Conservation (phyloP, 1,140 invertebrate genomes). For the Cydia fagiglandana region DNA sequence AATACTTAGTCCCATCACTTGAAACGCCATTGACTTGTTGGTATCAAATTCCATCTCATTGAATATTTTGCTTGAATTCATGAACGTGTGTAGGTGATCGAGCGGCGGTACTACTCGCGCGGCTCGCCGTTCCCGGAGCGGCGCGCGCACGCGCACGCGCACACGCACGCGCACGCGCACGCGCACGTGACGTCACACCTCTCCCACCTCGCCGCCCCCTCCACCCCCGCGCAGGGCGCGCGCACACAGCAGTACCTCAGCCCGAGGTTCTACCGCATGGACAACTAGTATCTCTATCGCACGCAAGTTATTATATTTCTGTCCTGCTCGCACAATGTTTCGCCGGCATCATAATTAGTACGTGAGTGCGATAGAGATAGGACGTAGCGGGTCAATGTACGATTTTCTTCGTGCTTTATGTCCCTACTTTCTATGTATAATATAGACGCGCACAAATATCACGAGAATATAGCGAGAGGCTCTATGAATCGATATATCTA, state of each 20-base stretch:
- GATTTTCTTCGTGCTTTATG: too few species aligned
- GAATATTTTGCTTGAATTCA: too few species aligned
- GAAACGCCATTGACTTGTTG: too few species aligned
- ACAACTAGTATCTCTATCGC: slow-evolving; percentile 42
- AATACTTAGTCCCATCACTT: slow-evolving; percentile 1
- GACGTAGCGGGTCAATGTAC: too few species aligned
- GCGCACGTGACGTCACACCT: slow-evolving; percentile 41
- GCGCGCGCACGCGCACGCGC: slow-evolving; percentile 61
- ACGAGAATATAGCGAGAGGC: too few species aligned
- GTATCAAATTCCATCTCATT: too few species aligned
- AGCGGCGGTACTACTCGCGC: slow-evolving; percentile 83
- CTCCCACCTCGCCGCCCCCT: slow-evolving; percentile 63
- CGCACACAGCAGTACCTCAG: slow-evolving; percentile 72
- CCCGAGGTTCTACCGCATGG: slow-evolving; percentile 82
- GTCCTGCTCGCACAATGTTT: too few species aligned
- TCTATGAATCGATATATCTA: background rate
- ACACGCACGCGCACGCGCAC: slow-evolving; percentile 72
- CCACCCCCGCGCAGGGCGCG: slow-evolving; percentile 59
- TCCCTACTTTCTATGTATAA: too few species aligned
- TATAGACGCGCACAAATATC: too few species aligned
- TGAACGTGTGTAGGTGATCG: slow-evolving; percentile 80
- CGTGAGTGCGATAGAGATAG: too few species aligned
- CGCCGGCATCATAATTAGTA: too few species aligned
- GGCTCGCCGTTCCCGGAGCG: slow-evolving; percentile 77
- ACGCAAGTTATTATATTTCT: too few species aligned